Evolutionary conservation across 2,113 vertebrate species (phyloP).

Genomic region (Chaenocephalus aceratus): DNA sequence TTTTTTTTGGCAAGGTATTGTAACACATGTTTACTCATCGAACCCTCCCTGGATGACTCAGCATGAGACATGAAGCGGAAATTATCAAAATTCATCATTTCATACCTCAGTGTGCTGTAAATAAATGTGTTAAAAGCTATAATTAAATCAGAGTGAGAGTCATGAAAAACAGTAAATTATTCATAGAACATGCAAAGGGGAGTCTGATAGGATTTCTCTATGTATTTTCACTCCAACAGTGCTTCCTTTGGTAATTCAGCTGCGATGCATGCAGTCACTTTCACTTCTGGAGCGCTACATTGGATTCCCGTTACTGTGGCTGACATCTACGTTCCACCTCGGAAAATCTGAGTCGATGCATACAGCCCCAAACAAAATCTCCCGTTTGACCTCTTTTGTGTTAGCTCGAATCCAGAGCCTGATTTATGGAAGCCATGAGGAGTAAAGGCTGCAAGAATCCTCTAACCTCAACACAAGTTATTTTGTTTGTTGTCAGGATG

Average conservation of each 20-base stretch:
- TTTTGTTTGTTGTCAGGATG: conserved; percentile 78
- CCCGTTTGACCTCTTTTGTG: conserved; percentile 3
- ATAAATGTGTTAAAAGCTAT: background rate
- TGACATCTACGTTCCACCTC: conserved; percentile 46
- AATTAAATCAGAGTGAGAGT: background rate
- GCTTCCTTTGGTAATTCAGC: conserved; percentile 31
- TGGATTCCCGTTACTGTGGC: conserved; percentile 25
- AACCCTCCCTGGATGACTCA: conserved; percentile 3
- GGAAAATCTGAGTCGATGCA: conserved; percentile 57
- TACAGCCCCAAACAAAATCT: conserved; percentile 36
- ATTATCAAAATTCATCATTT: conserved; percentile 13
- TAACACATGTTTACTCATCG: conserved; percentile 2
- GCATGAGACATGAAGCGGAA: background rate
- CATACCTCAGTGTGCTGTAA: background rate
- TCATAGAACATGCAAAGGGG: conserved; percentile 30
- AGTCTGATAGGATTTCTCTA: conserved; percentile 12
- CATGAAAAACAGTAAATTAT: conserved; percentile 2
- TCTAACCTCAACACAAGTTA: conserved; percentile 57
- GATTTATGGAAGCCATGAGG: conserved; percentile 46
- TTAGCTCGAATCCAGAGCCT: background rate
- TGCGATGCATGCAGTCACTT: conserved; percentile 33
- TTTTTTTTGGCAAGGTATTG: conserved; percentile 7
- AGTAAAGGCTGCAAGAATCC: conserved; percentile 39
- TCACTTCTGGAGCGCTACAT: conserved; percentile 21
- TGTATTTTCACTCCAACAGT: conserved; percentile 6